Evolutionary conservation across 2,888 invertebrate genomes (phyloP), one percentile per base, ranked within the genome.

Genomic region (Calameuta idolon): DNA sequence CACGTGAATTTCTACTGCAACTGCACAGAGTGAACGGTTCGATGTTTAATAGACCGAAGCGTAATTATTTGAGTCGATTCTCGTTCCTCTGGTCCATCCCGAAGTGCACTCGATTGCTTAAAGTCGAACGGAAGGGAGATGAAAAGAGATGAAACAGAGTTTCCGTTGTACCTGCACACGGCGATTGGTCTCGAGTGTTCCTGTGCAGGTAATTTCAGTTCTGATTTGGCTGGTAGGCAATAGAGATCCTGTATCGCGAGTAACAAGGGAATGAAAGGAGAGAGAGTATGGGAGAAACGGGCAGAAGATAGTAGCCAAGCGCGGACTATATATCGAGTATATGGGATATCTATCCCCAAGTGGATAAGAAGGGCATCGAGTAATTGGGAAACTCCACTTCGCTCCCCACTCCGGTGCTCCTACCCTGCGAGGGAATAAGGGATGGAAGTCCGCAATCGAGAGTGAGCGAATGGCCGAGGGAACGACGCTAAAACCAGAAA

Each of bases 31-130:
- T 84, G 83, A 83, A 85, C 82, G 82, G 83, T 83, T 83, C 80
- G 84, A 83, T 83, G 81, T 80, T 81, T 83, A 82, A 82, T 80
- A 83, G 83, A 82, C 80, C 76, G 78, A 76, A 75, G 79, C 23
- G 55, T 55, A 55, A 55, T 55, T 55, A 55, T 55, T 55, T 23
- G 55, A 55, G 55, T 23, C 55, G 55, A 69, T 69, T 71, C 37
- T 73, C 31, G 15, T 31, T 30, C 55, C 30, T 55, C 40, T 74
- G 37, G 69, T 69, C 12, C 55, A 34, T 68, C n/a, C 74, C 37
- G 55, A 23, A 23, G 55, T 74, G 71, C 77, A 55, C 34, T 69
- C 69, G 30, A 55, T 75, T 15, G 33, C 55, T 76, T 40, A 40
- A 69, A 69, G 55, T 55, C 55, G 23, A 55, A 31, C 33, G 69